Evolutionary conservation across 2,113 vertebrate genomes (phyloP).

Genomic region (Clarias magur): DNA sequence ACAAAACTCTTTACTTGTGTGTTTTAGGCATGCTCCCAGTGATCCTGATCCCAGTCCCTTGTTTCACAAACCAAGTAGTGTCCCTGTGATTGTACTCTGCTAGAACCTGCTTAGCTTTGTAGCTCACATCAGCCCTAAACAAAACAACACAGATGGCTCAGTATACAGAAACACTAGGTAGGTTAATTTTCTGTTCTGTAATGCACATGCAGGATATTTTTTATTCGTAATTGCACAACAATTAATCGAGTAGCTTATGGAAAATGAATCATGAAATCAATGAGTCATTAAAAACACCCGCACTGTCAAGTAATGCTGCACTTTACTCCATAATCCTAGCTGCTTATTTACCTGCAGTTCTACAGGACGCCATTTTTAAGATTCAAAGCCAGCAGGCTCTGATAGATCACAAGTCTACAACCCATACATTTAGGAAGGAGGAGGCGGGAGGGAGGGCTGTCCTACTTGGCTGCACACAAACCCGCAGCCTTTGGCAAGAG

Average conservation of each 20-base stretch:
- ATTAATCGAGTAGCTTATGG: neutral
- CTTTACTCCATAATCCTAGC: neutral
- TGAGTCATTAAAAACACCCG: neutral
- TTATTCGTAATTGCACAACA: too few relatives aligned
- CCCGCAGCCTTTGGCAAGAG: constrained; percentile 48
- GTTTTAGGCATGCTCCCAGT: neutral
- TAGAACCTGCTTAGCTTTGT: too few relatives aligned
- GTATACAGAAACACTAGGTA: neutral
- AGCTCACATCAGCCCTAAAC: too few relatives aligned
- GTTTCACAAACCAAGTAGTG: too few relatives aligned
- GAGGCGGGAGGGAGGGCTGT: neutral
- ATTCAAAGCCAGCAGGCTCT: neutral
- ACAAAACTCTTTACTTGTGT: neutral
- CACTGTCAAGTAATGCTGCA: neutral
- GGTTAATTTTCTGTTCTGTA: neutral
- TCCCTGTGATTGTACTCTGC: too few relatives aligned
- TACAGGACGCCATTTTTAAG: neutral
- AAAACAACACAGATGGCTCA: neutral
- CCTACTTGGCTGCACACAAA: constrained; percentile 33
- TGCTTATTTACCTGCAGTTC: neutral
- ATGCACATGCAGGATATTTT: neutral
- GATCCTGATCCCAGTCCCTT: neutral
- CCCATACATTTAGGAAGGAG: neutral
- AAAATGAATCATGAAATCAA: neutral
- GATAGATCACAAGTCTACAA: neutral